These are phyloP conservation scores for Sander lucioperca DNA, from an alignment of 2,113 vertebrate genomes.

Conservation along the genomic window DNA sequence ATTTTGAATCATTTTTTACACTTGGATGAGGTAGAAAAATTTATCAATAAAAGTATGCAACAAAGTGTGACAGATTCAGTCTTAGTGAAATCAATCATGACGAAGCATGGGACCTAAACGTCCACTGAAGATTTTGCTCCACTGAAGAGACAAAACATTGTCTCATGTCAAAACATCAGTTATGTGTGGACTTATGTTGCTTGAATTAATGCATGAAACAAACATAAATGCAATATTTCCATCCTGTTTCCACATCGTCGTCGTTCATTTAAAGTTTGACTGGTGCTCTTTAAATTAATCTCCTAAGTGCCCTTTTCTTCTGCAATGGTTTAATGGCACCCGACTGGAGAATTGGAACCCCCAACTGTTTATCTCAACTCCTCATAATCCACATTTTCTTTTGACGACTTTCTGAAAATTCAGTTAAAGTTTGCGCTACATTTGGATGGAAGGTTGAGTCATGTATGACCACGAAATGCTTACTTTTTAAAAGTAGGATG, in stretches of 20 bases:
- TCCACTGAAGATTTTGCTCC: not conserved
- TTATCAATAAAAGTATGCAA: not conserved
- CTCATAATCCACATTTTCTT: not conserved
- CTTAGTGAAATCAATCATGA: not conserved
- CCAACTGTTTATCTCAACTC: not conserved
- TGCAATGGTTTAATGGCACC: not conserved
- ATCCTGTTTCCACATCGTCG: not conserved
- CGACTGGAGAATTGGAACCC: not conserved
- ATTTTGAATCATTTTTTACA: not conserved
- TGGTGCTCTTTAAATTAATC: not conserved
- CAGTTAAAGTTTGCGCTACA: not conserved
- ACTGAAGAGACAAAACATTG: not conserved
- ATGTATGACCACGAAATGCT: not conserved
- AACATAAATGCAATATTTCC: not conserved
- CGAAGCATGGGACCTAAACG: not conserved
- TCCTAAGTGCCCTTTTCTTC: not conserved
- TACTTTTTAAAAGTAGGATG: not conserved
- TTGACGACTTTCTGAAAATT: not conserved
- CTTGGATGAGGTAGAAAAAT: not conserved
- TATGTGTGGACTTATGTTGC: not conserved
- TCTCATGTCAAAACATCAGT: not conserved
- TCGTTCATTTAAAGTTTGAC: not conserved
- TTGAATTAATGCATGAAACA: not conserved
- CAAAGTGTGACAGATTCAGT: not conserved
- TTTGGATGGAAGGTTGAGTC: not conserved